These are phyloP conservation scores for Melanostoma mellinum DNA, from an alignment of 2,888 invertebrate species.

Conservation along the genomic window DNA sequence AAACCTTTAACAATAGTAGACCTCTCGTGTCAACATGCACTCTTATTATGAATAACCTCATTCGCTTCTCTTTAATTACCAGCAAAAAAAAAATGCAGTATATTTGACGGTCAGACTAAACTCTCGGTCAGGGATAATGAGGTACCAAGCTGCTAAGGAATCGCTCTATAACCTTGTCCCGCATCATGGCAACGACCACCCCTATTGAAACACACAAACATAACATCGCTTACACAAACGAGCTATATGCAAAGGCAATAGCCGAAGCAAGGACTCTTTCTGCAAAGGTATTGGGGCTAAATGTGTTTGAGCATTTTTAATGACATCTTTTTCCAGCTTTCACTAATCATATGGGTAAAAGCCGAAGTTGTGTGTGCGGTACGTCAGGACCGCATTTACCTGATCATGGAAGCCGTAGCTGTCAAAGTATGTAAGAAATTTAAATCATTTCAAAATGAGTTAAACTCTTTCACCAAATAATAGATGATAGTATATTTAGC, in stretches of 20 bases:
- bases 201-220: slow-evolving; percentile 24
- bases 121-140: slow-evolving; percentile 70
- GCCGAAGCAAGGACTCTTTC: slow-evolving; percentile 59
- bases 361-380: not conserved
- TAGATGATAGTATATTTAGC: no score
- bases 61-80: slow-evolving; percentile 53
- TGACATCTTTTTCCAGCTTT: slow-evolving; percentile 47
- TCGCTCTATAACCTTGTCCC: slow-evolving; percentile 44
- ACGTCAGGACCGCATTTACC: no score
- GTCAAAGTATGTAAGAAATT: no score
- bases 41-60: not conserved
- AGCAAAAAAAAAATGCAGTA: slow-evolving; percentile 23
- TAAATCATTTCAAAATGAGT: no score
- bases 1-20: no score
- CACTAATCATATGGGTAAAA: not conserved
- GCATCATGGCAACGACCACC: not conserved
- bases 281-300: slow-evolving; percentile 45
- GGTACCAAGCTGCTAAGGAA: slow-evolving; percentile 26
- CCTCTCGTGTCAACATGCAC: not conserved
- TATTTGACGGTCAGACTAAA: slow-evolving; percentile 62
- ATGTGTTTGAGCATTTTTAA: slow-evolving; percentile 71
- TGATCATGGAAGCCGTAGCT: no score
- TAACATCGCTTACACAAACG: slow-evolving; percentile 12
- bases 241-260: slow-evolving; percentile 66
- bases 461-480: no score